Percentiles rank a stretch among this genome's conserved stretches.
Evolutionary conservation across 1,140 invertebrate species (phyloP).

Genomic region (Lasaia peninsularis): DNA sequence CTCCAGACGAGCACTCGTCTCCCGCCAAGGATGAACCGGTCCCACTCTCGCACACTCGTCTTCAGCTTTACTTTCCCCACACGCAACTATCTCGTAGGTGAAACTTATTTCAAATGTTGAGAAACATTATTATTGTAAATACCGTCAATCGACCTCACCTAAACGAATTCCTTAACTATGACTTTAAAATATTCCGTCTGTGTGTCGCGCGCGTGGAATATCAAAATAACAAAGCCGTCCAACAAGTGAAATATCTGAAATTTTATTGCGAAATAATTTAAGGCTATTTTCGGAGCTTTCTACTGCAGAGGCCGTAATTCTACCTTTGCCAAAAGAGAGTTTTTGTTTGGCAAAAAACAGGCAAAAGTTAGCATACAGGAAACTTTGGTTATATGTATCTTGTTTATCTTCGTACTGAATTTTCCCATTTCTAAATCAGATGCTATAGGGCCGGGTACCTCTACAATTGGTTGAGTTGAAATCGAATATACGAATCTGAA

Average conservation of each 20-base stretch:
- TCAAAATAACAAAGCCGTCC: not conserved
- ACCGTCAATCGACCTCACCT: not conserved
- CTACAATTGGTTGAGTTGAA: too few species aligned
- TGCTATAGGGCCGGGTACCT: too few species aligned
- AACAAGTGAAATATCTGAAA: not conserved
- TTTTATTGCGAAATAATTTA: not conserved
- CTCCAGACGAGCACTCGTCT: not conserved
- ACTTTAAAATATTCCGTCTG: slow-evolving; percentile 2
- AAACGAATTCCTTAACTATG: not conserved
- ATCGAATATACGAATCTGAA: too few species aligned
- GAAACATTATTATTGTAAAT: slow-evolving; percentile 2
- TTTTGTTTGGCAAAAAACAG: too few species aligned
- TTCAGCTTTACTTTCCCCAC: slow-evolving; percentile 3
- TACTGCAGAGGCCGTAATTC: not conserved
- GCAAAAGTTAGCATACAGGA: too few species aligned
- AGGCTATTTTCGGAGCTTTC: slow-evolving; percentile 1
- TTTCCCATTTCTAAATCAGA: too few species aligned
- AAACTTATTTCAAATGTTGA: slow-evolving; percentile 7
- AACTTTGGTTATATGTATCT: too few species aligned
- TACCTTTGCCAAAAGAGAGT: too few species aligned
- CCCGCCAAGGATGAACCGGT: slow-evolving; percentile 1
- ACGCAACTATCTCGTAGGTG: not conserved
- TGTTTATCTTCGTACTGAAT: too few species aligned
- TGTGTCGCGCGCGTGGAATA: not conserved
- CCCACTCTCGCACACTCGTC: slow-evolving; percentile 6